phyloP scores from a whole-genome alignment of 2,888 invertebrate genomes.

The Meliscaeva auricollis region DNA sequence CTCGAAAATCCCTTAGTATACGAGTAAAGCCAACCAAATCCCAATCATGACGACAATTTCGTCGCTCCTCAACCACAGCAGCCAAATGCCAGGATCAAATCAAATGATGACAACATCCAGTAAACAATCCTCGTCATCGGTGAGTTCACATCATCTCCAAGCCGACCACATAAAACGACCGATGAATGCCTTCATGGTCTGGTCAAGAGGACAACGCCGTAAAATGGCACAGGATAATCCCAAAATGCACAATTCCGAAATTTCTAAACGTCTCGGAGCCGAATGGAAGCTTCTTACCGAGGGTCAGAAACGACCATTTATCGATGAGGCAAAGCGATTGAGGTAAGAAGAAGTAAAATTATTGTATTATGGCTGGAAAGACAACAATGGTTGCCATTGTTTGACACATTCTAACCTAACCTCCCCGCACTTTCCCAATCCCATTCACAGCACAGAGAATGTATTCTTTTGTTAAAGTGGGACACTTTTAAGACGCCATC shows the following conservation, averaged over 20 bases:
- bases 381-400: slow-evolving; percentile 48
- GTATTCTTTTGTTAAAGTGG: background rate
- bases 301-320: slow-evolving; percentile 95
- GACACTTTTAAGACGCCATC: slow-evolving; percentile 17
- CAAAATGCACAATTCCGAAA: slow-evolving; percentile 96
- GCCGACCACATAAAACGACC: slow-evolving; percentile 95
- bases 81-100: slow-evolving; percentile 57
- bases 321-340: slow-evolving; percentile 96
- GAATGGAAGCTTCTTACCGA: slow-evolving; percentile 97
- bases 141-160: slow-evolving; percentile 77
- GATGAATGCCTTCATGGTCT: slow-evolving; percentile 99
- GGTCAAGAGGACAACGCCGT: slow-evolving; percentile 96
- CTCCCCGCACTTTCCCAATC: background rate
- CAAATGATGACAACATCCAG: slow-evolving; percentile 48
- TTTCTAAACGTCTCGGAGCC: slow-evolving; percentile 94
- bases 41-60: slow-evolving; percentile 76
- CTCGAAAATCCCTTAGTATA: background rate
- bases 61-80: slow-evolving; percentile 74
- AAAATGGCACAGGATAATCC: slow-evolving; percentile 98
- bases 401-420: slow-evolving; percentile 9
- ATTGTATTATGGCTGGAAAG: background rate
- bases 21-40: slow-evolving; percentile 8
- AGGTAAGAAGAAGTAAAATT: slow-evolving; percentile 84
- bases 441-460: background rate
- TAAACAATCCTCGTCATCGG: slow-evolving; percentile 64